These are phyloP conservation scores for Discoglossus pictus DNA, from an alignment of 2,797 vertebrate genomes.

Conservation along the genomic window DNA sequence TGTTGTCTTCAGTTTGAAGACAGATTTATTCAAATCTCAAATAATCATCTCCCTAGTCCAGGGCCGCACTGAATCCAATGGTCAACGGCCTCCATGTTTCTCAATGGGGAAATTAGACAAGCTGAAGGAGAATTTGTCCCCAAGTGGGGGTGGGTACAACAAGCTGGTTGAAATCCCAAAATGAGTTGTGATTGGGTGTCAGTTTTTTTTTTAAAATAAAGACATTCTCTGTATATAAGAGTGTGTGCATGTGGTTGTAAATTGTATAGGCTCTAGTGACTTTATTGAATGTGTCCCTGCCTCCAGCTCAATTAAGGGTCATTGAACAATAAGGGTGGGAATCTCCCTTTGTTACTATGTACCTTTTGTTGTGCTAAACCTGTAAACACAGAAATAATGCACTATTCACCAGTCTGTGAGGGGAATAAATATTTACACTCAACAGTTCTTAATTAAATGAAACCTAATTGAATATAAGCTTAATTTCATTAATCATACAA, in stretches of 20 bases:
- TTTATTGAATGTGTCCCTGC: not conserved
- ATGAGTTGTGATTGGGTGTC: not conserved
- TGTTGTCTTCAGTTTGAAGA: no score
- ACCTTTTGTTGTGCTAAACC: conserved; percentile 39
- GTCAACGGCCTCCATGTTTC: no score
- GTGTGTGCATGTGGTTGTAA: not conserved
- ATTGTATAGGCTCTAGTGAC: not conserved
- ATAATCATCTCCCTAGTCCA: no score
- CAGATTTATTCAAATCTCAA: no score
- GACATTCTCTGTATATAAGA: no score
- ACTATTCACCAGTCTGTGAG: not conserved
- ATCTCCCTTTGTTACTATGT: conserved; percentile 4
- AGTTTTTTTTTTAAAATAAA: no score
- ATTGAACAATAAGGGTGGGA: conserved; percentile 14
- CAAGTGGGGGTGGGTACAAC: no score
- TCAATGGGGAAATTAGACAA: no score
- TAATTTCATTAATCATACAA: conserved; percentile 18
- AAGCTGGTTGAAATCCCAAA: no score
- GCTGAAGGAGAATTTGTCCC: no score
- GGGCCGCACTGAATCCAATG: no score
- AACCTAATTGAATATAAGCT: not conserved
- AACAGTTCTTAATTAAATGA: conserved; percentile 16
- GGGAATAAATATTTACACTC: not conserved
- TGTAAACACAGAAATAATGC: conserved; percentile 15
- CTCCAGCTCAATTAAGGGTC: conserved; percentile 9